A percentile compares a stretch with the other conserved stretches of the same genome.
Conservation (phyloP, 1,140 invertebrate species). For the Drosophila pseudoobscura region DNA sequence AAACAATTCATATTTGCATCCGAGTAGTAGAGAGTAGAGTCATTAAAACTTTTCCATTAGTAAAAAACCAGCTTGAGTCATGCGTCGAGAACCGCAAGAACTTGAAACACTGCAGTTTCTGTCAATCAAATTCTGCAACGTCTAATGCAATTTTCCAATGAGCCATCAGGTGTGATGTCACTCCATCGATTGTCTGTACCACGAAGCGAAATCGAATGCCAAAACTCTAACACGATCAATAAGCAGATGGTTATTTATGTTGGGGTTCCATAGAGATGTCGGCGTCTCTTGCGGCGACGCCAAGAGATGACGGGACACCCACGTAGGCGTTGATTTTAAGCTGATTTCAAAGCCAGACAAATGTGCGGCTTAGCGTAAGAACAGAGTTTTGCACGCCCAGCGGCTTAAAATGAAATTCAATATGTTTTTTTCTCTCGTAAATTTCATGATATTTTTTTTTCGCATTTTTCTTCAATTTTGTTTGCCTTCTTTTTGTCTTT, state of each 20-base stretch:
- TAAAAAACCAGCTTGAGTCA: slow-evolving; percentile 24
- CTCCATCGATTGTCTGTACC: slow-evolving; percentile 34
- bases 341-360: slow-evolving; percentile 81
- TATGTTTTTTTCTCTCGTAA: slow-evolving; percentile 40
- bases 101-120: slow-evolving; percentile 15
- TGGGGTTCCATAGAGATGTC: slow-evolving; percentile 1
- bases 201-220: slow-evolving; percentile 60
- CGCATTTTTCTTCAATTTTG: slow-evolving; percentile 13
- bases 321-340: slow-evolving; percentile 81
- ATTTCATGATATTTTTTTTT: background rate
- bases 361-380: slow-evolving; percentile 71
- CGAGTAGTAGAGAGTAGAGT: background rate
- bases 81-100: slow-evolving; percentile 19
- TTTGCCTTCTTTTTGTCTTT: slow-evolving; percentile 17
- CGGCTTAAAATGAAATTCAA: slow-evolving; percentile 69
- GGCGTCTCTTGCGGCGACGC: slow-evolving; percentile 6
- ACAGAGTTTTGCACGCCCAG: slow-evolving; percentile 60
- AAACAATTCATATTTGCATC: slow-evolving; percentile 36
- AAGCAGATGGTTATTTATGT: slow-evolving; percentile 68
- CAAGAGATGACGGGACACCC: slow-evolving; percentile 55
- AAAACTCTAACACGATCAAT: slow-evolving; percentile 60
- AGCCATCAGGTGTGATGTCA: slow-evolving; percentile 50
- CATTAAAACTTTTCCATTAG: slow-evolving; percentile 28
- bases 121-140: slow-evolving; percentile 19
- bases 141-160: slow-evolving; percentile 34